Percentiles rank a stretch among this genome's conserved stretches.
These are phyloP conservation scores for Eulemur macaco DNA, from an alignment of 2,113 vertebrate genomes.

Conservation along the genomic window DNA sequence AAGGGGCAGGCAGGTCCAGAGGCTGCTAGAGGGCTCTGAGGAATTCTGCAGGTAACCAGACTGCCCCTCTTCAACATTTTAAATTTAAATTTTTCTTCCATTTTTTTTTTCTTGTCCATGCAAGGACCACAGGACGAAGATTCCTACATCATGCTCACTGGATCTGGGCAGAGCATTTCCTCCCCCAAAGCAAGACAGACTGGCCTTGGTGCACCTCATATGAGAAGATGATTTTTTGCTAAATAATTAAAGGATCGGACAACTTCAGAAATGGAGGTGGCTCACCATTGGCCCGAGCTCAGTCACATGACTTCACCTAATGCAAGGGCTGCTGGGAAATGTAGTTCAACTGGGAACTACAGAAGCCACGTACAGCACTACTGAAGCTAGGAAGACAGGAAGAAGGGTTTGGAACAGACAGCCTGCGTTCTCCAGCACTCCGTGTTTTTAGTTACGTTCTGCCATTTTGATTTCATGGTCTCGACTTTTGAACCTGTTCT, in stretches of 20 bases:
- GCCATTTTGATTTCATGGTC: neutral
- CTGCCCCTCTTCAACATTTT: neutral
- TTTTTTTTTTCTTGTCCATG: neutral
- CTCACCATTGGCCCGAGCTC: neutral
- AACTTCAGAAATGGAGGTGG: neutral
- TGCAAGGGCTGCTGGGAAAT: neutral
- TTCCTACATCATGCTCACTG: neutral
- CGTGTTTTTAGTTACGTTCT: fast-evolving
- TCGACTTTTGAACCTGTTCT: neutral
- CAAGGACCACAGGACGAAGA: neutral
- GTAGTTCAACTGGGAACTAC: neutral
- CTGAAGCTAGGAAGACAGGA: neutral
- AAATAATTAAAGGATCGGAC: no score
- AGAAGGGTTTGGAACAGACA: neutral
- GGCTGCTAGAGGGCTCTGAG: neutral
- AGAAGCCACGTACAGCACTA: fast-evolving
- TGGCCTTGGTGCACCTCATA: no score
- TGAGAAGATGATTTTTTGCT: neutral
- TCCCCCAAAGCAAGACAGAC: neutral
- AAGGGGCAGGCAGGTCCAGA: no score
- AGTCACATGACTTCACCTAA: neutral
- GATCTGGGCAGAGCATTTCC: neutral
- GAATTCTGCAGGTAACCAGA: neutral
- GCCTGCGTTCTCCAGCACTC: fast-evolving
- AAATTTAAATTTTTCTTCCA: neutral